Evolutionary conservation across 2,888 invertebrate genomes (phyloP), one percentile per base, ranked within the genome.

Genomic region (Anorthoa munda): DNA sequence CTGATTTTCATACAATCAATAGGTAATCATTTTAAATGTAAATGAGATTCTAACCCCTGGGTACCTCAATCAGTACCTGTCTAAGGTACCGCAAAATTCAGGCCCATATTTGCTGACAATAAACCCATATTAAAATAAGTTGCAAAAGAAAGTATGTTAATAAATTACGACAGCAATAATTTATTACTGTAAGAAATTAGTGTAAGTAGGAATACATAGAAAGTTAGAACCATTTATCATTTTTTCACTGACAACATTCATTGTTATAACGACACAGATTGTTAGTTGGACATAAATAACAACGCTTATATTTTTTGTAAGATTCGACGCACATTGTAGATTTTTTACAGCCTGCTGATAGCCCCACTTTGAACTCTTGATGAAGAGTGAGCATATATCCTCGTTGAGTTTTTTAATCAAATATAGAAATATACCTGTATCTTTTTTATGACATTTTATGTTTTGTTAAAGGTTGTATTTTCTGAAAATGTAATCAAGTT

Each of bases 171-270:
- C 59, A 23, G 48, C 45, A 67, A 39, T 50, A 51, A 68, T 74
- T 53, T 55, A 45, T 60, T 55, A 55, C 39, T n/a, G 39, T 17
- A 81, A 56, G 23, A 66, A 48, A 66, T 11, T 58, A 55, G 13
- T 55, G 23, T 5, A 50, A 65, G 63, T 45, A 79, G 2, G 51
- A 50, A 48, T 17, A 65, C 13, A 74, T 50, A 46, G 15, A 51
- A 60, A 77, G 77, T 78, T 71, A 64, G 79, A 18, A 56, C 51
- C 39, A 83, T 71, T 56, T 48, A 61, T 79, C 26, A 26, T 59
- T 48, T 59, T 63, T 39, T 60, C 48, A 67, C 81, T 65, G 71
- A 77, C 82, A 86, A 83, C 81, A 76, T 77, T 72, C 26, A 80
- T 71, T 60, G 45, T 65, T 71, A 72, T 60, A 59, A 56, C 56